phyloP scores from a whole-genome alignment of 2,113 vertebrate genomes.

The Eulemur macaco region DNA sequence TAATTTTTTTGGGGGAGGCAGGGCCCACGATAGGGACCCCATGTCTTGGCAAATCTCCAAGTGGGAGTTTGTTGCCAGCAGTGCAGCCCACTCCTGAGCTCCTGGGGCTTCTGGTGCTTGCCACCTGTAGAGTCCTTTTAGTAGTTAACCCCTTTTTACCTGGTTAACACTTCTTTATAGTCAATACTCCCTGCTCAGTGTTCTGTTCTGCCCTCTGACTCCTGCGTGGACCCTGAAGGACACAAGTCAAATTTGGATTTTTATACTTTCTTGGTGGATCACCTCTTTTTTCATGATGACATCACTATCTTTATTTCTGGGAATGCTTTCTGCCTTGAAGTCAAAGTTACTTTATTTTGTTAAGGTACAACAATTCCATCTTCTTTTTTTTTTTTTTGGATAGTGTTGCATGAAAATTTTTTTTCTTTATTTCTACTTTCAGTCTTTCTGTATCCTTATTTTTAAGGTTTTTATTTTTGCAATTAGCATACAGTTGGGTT shows the following conservation, averaged over 20 bases:
- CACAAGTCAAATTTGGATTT: neutral
- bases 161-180: neutral
- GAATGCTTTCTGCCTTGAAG: neutral
- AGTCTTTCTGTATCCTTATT: neutral
- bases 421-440: neutral
- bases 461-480: neutral
- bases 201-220: neutral
- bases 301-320: neutral
- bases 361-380: neutral
- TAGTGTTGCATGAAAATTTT: neutral
- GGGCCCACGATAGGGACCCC: neutral
- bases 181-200: neutral
- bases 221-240: too few species aligned
- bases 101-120: neutral
- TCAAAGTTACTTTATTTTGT: neutral
- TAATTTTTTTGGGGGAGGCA: neutral
- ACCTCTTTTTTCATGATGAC: neutral
- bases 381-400: neutral
- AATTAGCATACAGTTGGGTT: neutral
- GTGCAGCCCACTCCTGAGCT: neutral
- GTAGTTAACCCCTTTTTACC: neutral
- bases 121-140: accelerated
- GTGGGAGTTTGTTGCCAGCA: neutral
- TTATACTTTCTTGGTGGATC: neutral
- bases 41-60: neutral